Evolutionary conservation across 2,888 invertebrate genomes (phyloP), one percentile per base, ranked within the genome.

Genomic region (Agrilus biguttatus): DNA sequence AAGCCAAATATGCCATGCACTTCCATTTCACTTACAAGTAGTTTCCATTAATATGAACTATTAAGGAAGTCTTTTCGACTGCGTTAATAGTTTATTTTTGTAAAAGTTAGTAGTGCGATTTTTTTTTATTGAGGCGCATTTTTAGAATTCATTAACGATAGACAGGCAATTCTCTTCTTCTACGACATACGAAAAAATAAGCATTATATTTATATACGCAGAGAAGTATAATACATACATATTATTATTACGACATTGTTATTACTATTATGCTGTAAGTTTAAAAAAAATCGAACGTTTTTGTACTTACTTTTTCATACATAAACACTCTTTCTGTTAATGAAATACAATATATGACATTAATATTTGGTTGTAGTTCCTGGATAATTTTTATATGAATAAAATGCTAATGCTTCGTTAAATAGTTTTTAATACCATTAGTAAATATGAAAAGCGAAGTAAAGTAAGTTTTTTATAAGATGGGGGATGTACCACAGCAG

Each of bases 341-440:
- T 32, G 33, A 41, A 39, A 45, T 45, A 46, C 44, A 47, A 46
- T 49, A 49, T 47, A 47, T 52, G 41, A 44, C 45, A 44, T 48
- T 51, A 47, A 49, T 51, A 52, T 53, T 58, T 59, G 59, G 59
- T 59, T 60, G 58, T 58, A 60, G 62, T 61, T 61, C 61, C 59
- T 60, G 49, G 47, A 51, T 58, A 59, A 57, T 56, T 58, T 60
- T 58, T 60, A 56, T 53, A 55, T 45, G 45, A 54, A 58, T 56
- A 61, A 58, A 57, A 53, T 53, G 53, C 54, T 56, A 55, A 56
- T 56, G 54, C 49, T 44, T 46, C 42, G 35, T 34, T 13, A 17
- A 8, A 14, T 37, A 37, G 10, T 28, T 28, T 28, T 28, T 28
- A 10, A 28, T 28, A 28, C 10, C 28, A 10, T 5, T 2, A 17